Base-by-base conservation (phyloP, 2,797 vertebrate genomes). In the Neosilurus hyrtlii region DNA sequence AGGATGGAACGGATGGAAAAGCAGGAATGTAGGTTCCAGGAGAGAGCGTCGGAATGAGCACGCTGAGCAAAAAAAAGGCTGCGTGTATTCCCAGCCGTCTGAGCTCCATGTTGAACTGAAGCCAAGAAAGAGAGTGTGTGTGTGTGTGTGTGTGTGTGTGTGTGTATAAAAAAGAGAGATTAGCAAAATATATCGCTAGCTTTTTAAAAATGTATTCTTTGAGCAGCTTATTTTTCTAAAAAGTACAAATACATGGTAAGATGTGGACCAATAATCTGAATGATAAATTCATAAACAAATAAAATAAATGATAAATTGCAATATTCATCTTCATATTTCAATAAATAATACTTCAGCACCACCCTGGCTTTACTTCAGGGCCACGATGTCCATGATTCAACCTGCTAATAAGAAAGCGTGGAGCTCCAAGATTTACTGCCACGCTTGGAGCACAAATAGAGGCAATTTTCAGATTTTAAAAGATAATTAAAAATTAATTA, bases 41-140 rank as follows among this genome's bases (percentile, higher is more conserved):
- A 88, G 90, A 91, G 91, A 92, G 90, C 89, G 91, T 91, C 86
- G 90, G 90, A 88, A 93, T 90, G 82, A 89, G 91, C 91, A 93
- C 92, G 91, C 90, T 90, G 86, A 91, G 87, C 91, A 89, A 90
- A 86, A 90, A 90, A 92, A 90, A 92, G 90, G 88, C 91, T 86
- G 88, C 92, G 88, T 88, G 9, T 80, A 89, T 54, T 85, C 89
- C 86, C 91, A 92, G 88, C 87, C 81, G 88, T 62, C 87, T 87
- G 89, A 92, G 92, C 89, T 88, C 91, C 90, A 91, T 91, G 88
- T 89, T 91, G 91, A 89, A 89, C 89, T 85, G 88, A 90, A 91
- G 92, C 92, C 91, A 92, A 92, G 82, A 89, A 88, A 88, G 52
- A 65, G 49, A 77, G 54, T 66, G 66, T 57, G 56, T 80, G 78